phyloP scores from a whole-genome alignment of 2,113 vertebrate genomes.

The Eurypyga helias region DNA sequence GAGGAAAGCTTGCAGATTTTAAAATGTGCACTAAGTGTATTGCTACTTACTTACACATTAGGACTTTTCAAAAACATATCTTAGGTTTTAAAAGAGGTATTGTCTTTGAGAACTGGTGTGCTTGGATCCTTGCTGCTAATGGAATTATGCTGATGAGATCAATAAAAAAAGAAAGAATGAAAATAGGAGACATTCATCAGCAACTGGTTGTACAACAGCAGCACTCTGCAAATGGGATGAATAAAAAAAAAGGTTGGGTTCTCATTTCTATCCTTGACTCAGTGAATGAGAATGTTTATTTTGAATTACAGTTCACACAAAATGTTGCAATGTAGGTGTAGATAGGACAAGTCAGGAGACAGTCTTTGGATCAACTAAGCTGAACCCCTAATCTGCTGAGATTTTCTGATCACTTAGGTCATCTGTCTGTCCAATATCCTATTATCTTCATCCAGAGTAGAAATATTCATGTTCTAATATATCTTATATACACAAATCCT shows the following conservation, averaged over 20 bases:
- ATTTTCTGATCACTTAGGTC: neutral
- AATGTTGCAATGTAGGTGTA: neutral
- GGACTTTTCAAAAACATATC: neutral
- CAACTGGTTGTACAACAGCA: neutral
- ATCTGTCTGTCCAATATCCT: neutral
- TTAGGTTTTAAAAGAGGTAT: neutral
- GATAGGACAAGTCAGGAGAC: neutral
- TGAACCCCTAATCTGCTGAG: neutral
- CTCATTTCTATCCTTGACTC: neutral
- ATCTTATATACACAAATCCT: neutral
- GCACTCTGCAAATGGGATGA: neutral
- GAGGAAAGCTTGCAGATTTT: no score
- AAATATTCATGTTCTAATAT: neutral
- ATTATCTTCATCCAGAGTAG: neutral
- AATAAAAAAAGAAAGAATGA: neutral
- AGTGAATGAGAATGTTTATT: neutral
- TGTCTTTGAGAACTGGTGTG: neutral
- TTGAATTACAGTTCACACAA: neutral
- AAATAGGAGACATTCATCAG: neutral
- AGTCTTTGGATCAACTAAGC: neutral
- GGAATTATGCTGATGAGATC: neutral
- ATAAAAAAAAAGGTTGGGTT: neutral
- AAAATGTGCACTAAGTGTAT: no score
- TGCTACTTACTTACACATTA: neutral
- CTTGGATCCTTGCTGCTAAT: neutral